Percentiles rank a stretch among this genome's conserved stretches.
phyloP scores from a whole-genome alignment of 2,113 vertebrate species.

The Pitta sordida region DNA sequence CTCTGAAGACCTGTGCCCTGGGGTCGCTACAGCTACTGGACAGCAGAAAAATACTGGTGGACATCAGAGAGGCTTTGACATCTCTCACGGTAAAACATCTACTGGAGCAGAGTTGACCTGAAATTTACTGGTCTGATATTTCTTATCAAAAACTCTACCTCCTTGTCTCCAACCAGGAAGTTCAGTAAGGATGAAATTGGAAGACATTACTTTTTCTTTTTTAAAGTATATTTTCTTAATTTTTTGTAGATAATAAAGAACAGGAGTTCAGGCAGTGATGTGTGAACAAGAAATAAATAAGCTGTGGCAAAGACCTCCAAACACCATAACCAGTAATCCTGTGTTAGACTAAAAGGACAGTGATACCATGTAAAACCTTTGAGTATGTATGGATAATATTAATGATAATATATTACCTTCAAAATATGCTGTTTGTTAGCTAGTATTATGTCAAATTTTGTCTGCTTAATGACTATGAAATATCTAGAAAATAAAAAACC shows the following conservation, averaged over 20 bases:
- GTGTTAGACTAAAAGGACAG: not conserved
- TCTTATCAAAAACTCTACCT: not conserved
- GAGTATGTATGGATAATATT: not conserved
- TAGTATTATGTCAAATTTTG: not conserved
- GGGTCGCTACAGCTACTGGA: not conserved
- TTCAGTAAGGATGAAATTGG: not conserved
- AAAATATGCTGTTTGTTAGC: not conserved
- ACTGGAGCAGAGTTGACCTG: not conserved
- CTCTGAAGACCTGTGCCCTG: not conserved
- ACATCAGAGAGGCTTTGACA: not conserved
- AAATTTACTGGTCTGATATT: not conserved
- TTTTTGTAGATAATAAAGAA: not conserved
- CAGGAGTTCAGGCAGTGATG: not conserved
- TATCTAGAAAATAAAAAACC: not conserved
- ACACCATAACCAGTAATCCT: not conserved
- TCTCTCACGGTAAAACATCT: not conserved
- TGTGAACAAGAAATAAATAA: not conserved
- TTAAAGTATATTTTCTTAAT: not conserved
- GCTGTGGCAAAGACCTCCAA: not conserved
- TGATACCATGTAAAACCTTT: not conserved
- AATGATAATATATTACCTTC: not conserved
- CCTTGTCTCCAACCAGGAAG: not conserved
- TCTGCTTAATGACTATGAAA: not conserved
- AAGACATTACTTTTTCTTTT: not conserved
- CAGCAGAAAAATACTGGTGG: not conserved